A percentile compares a stretch with the other conserved stretches of the same genome.
phyloP scores from a whole-genome alignment of 92 coral and sea anemone genomes.

The Heteractis magnifica region DNA sequence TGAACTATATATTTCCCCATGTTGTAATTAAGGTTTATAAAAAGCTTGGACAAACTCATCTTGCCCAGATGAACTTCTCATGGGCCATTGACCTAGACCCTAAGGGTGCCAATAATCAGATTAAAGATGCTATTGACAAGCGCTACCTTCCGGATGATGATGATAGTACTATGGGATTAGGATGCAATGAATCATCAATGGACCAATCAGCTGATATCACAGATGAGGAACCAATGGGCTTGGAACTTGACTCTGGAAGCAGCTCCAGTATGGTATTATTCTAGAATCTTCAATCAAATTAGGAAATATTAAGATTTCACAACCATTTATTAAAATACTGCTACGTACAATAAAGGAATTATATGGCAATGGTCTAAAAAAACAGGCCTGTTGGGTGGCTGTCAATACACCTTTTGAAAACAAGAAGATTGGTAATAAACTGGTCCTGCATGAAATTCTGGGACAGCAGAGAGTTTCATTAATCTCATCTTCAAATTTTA shows the following conservation, averaged over 20 bases:
- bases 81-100: conserved; percentile 99
- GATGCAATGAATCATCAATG: conserved; percentile 54
- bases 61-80: conserved; percentile 98
- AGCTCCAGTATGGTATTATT: conserved; percentile 45
- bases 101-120: conserved; percentile 97
- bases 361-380: not conserved
- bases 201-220: conserved; percentile 66
- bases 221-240: conserved; percentile 62
- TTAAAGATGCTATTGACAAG: conserved; percentile 98
- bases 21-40: conserved; percentile 73
- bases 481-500: no score
- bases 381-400: no score
- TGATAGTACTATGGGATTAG: conserved; percentile 72
- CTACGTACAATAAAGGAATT: conserved; percentile 17
- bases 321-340: not conserved
- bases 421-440: no score
- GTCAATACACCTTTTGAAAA: no score
- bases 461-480: no score
- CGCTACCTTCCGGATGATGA: conserved; percentile 98
- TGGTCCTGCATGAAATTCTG: no score
- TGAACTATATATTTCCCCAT: not conserved
- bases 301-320: not conserved
- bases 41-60: conserved; percentile 81
- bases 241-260: conserved; percentile 42
- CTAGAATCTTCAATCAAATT: conserved; percentile 18